A percentile compares a stretch with the other conserved stretches of the same genome.
These are phyloP conservation scores for Phasianus colchicus DNA, from an alignment of 2,113 vertebrate species.

Conservation along the genomic window DNA sequence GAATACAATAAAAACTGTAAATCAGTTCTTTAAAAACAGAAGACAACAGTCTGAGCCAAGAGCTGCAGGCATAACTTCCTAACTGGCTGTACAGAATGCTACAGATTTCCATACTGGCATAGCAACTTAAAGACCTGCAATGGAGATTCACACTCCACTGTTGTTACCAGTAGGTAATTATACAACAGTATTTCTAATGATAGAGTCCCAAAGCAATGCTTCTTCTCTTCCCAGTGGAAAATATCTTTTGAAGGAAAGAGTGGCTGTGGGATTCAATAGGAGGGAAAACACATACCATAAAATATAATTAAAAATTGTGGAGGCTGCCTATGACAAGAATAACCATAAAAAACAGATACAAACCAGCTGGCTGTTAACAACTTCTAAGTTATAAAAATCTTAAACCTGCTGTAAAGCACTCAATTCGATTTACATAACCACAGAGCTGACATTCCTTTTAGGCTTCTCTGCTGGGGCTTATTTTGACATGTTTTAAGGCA, in stretches of 20 bases:
- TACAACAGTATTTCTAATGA: conserved; percentile 75
- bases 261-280: conserved; percentile 81
- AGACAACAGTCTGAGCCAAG: conserved; percentile 22
- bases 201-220: conserved; percentile 72
- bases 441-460: conserved; percentile 84
- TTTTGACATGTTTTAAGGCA: conserved; percentile 87
- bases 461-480: conserved; percentile 83
- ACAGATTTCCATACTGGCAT: conserved; percentile 35
- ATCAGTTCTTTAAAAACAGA: conserved; percentile 34
- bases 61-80: conserved; percentile 4
- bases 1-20: conserved; percentile 42
- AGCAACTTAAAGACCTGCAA: conserved; percentile 55
- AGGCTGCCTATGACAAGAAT: conserved; percentile 89
- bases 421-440: conserved; percentile 89
- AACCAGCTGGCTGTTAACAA: conserved; percentile 90
- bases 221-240: conserved; percentile 78
- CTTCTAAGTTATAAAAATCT: conserved; percentile 90
- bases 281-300: conserved; percentile 86
- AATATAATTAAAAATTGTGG: conserved; percentile 91
- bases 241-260: conserved; percentile 80
- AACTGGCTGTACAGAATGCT: conserved; percentile 16
- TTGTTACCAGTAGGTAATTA: conserved; percentile 78
- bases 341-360: conserved; percentile 89
- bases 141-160: conserved; percentile 67
- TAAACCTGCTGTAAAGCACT: conserved; percentile 88